A percentile compares a stretch with the other conserved stretches of the same genome.
Evolutionary conservation across 2,113 vertebrate genomes (phyloP).

Genomic region (Onychostoma macrolepis): DNA sequence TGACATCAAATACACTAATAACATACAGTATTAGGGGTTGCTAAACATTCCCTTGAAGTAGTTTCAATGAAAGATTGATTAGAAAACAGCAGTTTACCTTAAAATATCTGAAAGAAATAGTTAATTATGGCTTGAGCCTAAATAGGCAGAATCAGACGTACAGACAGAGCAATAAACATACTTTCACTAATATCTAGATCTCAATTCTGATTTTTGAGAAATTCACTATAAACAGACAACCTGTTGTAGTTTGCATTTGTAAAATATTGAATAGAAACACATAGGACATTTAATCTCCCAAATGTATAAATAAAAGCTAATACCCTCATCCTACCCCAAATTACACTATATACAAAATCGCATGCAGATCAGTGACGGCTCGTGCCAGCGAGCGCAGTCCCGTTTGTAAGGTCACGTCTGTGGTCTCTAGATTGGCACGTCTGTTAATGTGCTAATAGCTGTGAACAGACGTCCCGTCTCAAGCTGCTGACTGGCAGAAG

Average conservation of each 20-base stretch:
- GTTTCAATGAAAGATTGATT: not conserved
- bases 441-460: conserved; percentile 63
- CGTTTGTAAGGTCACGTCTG: conserved; percentile 36
- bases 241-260: not conserved
- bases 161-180: not conserved
- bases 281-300: not conserved
- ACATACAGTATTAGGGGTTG: no score
- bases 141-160: conserved; percentile 23
- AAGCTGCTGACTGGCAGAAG: conserved; percentile 57
- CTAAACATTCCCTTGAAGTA: not conserved
- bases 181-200: conserved; percentile 21
- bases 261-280: not conserved
- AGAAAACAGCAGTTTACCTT: not conserved
- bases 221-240: not conserved
- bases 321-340: not conserved
- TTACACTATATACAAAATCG: conserved; percentile 44
- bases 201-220: not conserved
- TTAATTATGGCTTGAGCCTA: conserved; percentile 21
- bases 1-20: not conserved
- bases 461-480: conserved; percentile 56
- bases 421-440: conserved; percentile 53
- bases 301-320: conserved; percentile 35
- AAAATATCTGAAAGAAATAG: conserved; percentile 49
- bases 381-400: not conserved
- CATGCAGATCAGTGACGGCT: not conserved